Evolutionary conservation across 2,888 invertebrate genomes (phyloP), one percentile per base, ranked within the genome.

Genomic region (Hypselothyrea guttata): DNA sequence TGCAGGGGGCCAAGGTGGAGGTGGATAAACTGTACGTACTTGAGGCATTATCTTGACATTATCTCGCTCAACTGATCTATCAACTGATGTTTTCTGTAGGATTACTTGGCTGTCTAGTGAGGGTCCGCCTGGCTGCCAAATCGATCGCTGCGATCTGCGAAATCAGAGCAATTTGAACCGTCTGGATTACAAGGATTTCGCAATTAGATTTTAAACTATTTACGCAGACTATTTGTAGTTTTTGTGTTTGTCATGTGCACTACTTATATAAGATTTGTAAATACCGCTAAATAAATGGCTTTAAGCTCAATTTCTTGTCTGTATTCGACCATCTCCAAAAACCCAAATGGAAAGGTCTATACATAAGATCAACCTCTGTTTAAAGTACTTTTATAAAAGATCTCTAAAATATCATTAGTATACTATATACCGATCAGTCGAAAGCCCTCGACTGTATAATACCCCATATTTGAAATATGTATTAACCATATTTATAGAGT

Each of bases 51-150:
- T 7, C 3, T n/a, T n/a, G n/a, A n/a, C n/a, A n/a, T n/a, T n/a
- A n/a, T n/a, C n/a, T n/a, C n/a, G n/a, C n/a, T n/a, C n/a, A n/a
- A n/a, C n/a, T n/a, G n/a, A n/a, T n/a, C n/a, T n/a, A n/a, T n/a
- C n/a, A n/a, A 22, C 22, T 22, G 3, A 4, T 2, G 7, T 11
- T 31, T 1, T 8, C 8, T 34, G 1, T 7, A 97, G 97, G 95
- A 92, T 95, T 55, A 91, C 94, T 58, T 97, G 97, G 97, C 91
- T 97, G 64, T 93, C 94, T 34, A 94, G 93, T 42, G 93, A 94
- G 1, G 97, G 97, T 0, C 96, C 96, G 47, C 96, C 97, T 0
- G 96, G 95, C 62, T 94, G 95, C 86, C 92, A 95, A 90, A 95
- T 97, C 71, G 95, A 96, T 77, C 93, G 93, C 71, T 95, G 96